Base-by-base conservation (phyloP, 2,113 vertebrate species). In the Toxostoma redivivum region DNA sequence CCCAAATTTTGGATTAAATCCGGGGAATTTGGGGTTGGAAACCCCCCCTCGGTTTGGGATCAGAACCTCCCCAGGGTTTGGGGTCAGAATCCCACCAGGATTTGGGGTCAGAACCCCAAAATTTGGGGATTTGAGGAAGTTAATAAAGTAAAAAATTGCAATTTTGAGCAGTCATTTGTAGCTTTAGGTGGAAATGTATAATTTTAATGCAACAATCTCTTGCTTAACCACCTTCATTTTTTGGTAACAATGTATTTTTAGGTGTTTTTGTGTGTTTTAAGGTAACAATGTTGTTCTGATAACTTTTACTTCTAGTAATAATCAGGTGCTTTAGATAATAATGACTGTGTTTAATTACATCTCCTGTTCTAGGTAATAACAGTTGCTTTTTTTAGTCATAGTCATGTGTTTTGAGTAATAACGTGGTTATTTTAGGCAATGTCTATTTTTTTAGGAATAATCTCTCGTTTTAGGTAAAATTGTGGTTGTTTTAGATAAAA, bases 91-190 rank as follows among this genome's bases (percentile, higher is more conserved):
- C 20, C 47, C 47, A 10, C 12, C 47, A 23, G 28, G 28, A 47
- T 1, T 8, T 12, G 7, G 9, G 10, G 7, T 57, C 42, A 57
- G n/a, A 23, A 40, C 30, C 44, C 44, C 19, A 3, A n/a, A n/a
- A n/a, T n/a, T n/a, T n/a, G n/a, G n/a, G 33, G 38, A 18, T 72
- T 10, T 21, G 38, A 56, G 28, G 2, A 7, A 8, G 1, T 38
- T 5, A 10, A 47, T 40, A 2, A 10, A 40, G 0, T 0, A 7
- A 12, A 37, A 50, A 8, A 0, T 40, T 37, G 4, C 11, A 23
- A 12, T 27, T 80, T 44, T 31, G 18, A 27, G 27, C 5, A 3
- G 18, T 10, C 45, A 18, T 0, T 4, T 7, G 7, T 0, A 38
- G 15, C 5, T 78, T 69, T 12, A 78, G 45, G 38, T 38, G 12